A percentile compares a stretch with the other conserved stretches of the same genome.
Conservation (phyloP, 2,797 vertebrate species). For the Enteromius paludinosus region DNA sequence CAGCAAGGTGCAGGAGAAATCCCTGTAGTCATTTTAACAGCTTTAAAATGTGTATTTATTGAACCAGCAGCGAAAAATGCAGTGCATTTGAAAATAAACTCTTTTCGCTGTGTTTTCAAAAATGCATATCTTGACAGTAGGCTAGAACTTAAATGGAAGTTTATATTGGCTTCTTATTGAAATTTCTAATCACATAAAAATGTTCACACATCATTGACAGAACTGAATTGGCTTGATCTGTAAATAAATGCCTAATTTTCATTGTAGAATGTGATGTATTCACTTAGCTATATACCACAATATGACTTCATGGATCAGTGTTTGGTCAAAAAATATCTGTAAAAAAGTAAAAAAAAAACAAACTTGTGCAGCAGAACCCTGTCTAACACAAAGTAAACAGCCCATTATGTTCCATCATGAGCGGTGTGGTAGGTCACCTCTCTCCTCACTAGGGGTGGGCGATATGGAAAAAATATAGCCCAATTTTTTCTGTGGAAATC, state of each 20-base stretch:
- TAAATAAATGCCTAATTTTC: not conserved
- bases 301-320: not conserved
- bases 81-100: not conserved
- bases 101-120: not conserved
- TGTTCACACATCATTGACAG: not conserved
- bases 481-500: too few species aligned
- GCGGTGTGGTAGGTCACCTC: not conserved
- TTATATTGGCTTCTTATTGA: not conserved
- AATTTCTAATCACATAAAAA: not conserved
- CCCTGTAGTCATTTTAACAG: not conserved
- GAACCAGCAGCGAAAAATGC: constrained; percentile 18
- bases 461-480: too few species aligned
- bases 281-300: not conserved
- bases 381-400: not conserved
- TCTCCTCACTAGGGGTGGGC: too few species aligned
- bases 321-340: not conserved
- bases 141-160: not conserved
- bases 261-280: not conserved
- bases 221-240: not conserved
- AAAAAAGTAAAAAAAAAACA: not conserved
- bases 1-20: not conserved
- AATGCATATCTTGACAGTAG: not conserved
- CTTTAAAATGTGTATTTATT: not conserved
- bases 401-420: not conserved
- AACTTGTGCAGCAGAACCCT: not conserved